These are phyloP conservation scores for Drosophila sproati DNA, from an alignment of 1,140 invertebrate genomes.

Conservation along the genomic window DNA sequence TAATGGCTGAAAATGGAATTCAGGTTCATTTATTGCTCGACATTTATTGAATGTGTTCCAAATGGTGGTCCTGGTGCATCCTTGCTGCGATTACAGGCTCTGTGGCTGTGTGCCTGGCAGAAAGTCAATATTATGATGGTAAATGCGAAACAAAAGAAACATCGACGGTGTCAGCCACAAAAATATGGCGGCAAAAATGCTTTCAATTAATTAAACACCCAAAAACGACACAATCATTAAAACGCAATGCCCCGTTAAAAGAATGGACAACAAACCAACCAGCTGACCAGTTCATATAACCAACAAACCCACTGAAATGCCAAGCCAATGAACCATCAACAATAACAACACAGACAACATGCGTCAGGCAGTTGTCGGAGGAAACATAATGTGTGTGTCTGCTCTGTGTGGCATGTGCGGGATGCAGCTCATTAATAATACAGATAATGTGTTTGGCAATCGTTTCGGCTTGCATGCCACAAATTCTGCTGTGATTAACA, in stretches of 20 bases:
- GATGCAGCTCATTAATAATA: slow-evolving; percentile 78
- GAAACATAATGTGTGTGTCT: slow-evolving; percentile 1
- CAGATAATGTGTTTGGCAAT: slow-evolving; percentile 78
- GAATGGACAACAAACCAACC: slow-evolving; percentile 23
- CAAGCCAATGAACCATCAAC: slow-evolving; percentile 17
- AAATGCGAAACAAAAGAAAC: slow-evolving; percentile 44
- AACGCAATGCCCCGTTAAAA: slow-evolving; percentile 45
- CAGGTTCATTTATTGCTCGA: slow-evolving; percentile 27
- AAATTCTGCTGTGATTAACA: slow-evolving; percentile 71
- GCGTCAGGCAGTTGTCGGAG: slow-evolving; percentile 2
- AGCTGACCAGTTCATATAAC: slow-evolving; percentile 15
- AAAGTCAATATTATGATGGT: slow-evolving; percentile 77
- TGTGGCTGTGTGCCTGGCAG: slow-evolving; percentile 35
- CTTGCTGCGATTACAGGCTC: slow-evolving; percentile 1
- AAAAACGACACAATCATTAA: slow-evolving; percentile 61
- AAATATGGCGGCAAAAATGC: slow-evolving; percentile 64
- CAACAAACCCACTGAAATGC: slow-evolving; percentile 36
- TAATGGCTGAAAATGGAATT: slow-evolving; percentile 16
- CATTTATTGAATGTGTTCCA: slow-evolving; percentile 12
- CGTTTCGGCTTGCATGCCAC: slow-evolving; percentile 66
- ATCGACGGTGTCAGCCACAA: slow-evolving; percentile 47
- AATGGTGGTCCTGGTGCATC: background rate
- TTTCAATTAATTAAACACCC: slow-evolving; percentile 82
- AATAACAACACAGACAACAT: background rate
- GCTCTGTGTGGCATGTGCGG: slow-evolving; percentile 50